Percentiles rank a stretch among this genome's conserved stretches.
These are phyloP conservation scores for Dipodomys merriami DNA, from an alignment of 2,113 vertebrate genomes.

Conservation along the genomic window DNA sequence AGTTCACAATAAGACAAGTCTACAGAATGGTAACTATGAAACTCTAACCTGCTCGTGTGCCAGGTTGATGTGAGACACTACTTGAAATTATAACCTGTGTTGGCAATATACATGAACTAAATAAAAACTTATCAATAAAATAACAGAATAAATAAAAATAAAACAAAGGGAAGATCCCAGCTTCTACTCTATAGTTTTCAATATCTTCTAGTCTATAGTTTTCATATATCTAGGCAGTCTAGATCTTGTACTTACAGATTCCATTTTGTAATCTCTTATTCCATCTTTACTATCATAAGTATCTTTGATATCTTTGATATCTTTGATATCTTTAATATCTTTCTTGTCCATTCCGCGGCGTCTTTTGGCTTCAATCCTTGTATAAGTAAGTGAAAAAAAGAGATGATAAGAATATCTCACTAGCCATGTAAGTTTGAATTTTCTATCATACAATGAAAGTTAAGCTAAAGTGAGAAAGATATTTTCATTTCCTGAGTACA, in stretches of 20 bases:
- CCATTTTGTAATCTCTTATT: too few relatives aligned
- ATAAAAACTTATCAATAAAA: background rate
- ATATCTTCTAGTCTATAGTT: background rate
- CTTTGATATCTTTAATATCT: too few relatives aligned
- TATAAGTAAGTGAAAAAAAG: background rate
- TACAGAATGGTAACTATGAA: conserved; percentile 10
- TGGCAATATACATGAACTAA: background rate
- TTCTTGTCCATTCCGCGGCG: too few relatives aligned
- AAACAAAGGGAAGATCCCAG: background rate
- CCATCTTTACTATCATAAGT: too few relatives aligned
- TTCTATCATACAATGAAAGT: conserved; percentile 22
- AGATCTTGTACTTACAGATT: too few relatives aligned
- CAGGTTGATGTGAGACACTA: background rate
- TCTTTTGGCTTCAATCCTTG: too few relatives aligned
- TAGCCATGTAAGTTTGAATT: conserved; percentile 1
- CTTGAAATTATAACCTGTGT: background rate
- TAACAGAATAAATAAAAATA: too few relatives aligned
- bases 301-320: too few relatives aligned
- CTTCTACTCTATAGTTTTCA: background rate
- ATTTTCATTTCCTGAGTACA: conserved; percentile 9
- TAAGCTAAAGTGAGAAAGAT: conserved; percentile 9
- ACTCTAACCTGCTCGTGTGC: background rate
- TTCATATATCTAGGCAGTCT: background rate
- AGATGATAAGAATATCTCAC: background rate
- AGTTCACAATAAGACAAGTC: background rate